phyloP scores from a whole-genome alignment of 2,113 vertebrate species.

The Gulo gulo region DNA sequence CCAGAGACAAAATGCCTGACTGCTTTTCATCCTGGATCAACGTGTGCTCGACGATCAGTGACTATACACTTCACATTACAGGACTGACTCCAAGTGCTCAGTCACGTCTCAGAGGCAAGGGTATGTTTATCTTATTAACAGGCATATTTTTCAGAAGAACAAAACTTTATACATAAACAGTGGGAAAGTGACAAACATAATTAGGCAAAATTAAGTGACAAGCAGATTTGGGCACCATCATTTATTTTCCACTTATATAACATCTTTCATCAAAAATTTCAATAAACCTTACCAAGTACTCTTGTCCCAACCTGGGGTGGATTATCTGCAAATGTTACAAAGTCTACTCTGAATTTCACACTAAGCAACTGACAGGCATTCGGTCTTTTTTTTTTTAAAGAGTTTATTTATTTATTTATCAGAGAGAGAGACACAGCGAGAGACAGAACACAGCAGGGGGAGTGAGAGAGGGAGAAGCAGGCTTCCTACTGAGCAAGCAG shows the following conservation, averaged over 20 bases:
- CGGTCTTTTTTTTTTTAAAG: neutral
- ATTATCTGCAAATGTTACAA: neutral
- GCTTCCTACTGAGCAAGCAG: too few species aligned
- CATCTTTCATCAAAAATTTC: neutral
- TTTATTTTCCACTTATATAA: neutral
- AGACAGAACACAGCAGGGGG: too few species aligned
- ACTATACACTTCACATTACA: neutral
- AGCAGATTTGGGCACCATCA: neutral
- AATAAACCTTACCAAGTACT: neutral
- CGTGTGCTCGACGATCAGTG: neutral
- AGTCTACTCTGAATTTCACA: neutral
- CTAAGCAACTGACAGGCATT: neutral
- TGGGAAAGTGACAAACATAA: neutral
- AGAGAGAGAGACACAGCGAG: too few species aligned
- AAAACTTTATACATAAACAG: neutral
- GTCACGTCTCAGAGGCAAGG: neutral
- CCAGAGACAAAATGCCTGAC: neutral
- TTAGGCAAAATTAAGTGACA: constrained; percentile 3
- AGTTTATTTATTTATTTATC: too few species aligned
- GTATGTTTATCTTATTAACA: neutral
- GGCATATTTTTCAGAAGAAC: constrained; percentile 4
- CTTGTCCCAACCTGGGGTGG: neutral
- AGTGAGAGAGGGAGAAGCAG: too few species aligned
- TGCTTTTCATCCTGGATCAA: neutral
- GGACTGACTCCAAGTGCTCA: neutral